Base-by-base conservation (phyloP, 2,113 vertebrate genomes). In the Pholis gunnellus region DNA sequence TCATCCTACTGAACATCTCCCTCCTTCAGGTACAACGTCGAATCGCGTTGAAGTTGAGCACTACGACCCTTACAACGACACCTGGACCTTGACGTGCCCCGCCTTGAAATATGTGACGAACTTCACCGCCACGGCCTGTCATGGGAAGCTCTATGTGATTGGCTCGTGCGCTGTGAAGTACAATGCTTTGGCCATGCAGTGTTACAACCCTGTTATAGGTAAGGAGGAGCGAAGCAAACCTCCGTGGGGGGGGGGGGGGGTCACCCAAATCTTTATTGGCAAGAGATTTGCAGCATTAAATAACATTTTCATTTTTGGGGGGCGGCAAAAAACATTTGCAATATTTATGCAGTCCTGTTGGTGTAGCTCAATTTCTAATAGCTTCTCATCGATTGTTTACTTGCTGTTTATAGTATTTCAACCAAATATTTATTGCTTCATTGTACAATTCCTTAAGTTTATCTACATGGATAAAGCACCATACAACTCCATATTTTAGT, bases 81-180 rank as follows among this genome's bases (percentile, higher is more conserved):
- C 94, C 87, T 99, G 98, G 98, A 92, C 95, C 0, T 79, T 94
- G 36, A 93, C 95, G 4, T 95, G 95, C 78, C 97, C 98, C 0
- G 97, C 98, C 17, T 91, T 95, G 76, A 99, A 97, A 91, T 99
- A 99, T 0, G 97, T 99, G 80, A 99, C 97, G 31, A 99, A 99
- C 90, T 99, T 99, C 77, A 95, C 97, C 0, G 96, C 96, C 0
- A 93, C 96, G 0, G 91, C 97, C 48, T 99, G 97, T 87, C 80
- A 83, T 22, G 96, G 97, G 79, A 96, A 97, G 69, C 96, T 99
- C 63, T 99, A 99, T 78, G 93, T 99, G 86, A 96, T 99, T 81
- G 98, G 98, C 5, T 99, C 98, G 20, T 99, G 98, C 0, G 98
- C 98, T 0, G 92, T 98, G 83, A 99, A 99, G 89, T 99, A 98